A percentile compares a stretch with the other conserved stretches of the same genome.
phyloP scores from a whole-genome alignment of 2,113 vertebrate species.

The Gymnocephalus cernua region DNA sequence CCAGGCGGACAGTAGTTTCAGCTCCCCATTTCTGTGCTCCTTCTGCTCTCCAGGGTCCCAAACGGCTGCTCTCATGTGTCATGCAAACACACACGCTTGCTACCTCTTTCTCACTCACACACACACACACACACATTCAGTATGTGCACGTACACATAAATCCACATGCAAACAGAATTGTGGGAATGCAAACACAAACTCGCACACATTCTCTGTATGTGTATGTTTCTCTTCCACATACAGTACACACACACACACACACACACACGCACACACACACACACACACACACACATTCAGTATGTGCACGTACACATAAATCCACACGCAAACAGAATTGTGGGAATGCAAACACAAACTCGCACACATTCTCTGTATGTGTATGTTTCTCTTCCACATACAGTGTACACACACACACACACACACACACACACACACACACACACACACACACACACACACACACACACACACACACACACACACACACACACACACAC shows the following conservation, averaged over 20 bases:
- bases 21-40: constrained; percentile 15
- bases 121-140: neutral
- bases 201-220: constrained; percentile 21
- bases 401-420: neutral
- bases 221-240: neutral
- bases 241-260: neutral
- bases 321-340: constrained; percentile 8
- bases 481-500: constrained; percentile 7
- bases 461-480: neutral
- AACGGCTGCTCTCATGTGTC: constrained; percentile 57
- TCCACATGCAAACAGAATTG: constrained; percentile 9
- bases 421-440: neutral
- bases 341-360: constrained; percentile 45
- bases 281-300: constrained; percentile 1
- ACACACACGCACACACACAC: constrained; percentile 12
- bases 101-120: constrained; percentile 6
- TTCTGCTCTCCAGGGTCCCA: constrained; percentile 45
- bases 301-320: neutral
- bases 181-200: constrained; percentile 45
- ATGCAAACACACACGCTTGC: constrained; percentile 30
- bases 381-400: neutral
- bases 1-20: constrained; percentile 39
- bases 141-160: neutral
- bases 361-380: constrained; percentile 21
- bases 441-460: neutral